Conservation (phyloP, 1,140 invertebrate genomes). For the Sipha flava region DNA sequence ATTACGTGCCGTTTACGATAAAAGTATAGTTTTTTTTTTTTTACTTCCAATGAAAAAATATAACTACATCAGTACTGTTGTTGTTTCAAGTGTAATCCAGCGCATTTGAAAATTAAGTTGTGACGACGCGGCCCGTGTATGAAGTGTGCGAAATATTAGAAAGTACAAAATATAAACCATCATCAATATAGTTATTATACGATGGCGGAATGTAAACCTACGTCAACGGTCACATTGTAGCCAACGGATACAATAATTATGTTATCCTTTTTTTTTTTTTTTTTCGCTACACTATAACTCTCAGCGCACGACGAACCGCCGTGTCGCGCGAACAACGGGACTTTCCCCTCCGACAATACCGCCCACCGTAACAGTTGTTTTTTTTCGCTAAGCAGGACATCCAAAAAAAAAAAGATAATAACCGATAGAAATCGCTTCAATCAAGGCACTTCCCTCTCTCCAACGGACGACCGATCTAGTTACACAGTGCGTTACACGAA, state of each 20-base stretch:
- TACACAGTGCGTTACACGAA: too few relatives aligned
- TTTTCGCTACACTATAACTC: not conserved
- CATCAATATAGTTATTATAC: not conserved
- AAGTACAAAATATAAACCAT: not conserved
- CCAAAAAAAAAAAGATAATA: not conserved
- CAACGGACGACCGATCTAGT: too few relatives aligned
- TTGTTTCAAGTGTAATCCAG: too few relatives aligned
- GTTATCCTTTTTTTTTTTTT: not conserved
- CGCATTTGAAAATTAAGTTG: too few relatives aligned
- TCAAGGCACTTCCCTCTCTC: not conserved
- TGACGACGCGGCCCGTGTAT: not conserved
- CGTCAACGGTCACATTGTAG: not conserved
- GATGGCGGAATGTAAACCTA: not conserved
- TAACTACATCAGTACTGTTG: not conserved
- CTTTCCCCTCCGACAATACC: not conserved
- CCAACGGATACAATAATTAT: conserved; percentile 23
- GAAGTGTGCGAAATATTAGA: not conserved
- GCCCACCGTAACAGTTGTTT: not conserved
- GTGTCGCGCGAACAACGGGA: conserved; percentile 5
- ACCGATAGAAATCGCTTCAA: not conserved
- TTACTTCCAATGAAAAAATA: not conserved
- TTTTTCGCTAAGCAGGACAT: not conserved
- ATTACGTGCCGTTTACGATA: not conserved
- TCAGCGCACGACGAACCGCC: not conserved
- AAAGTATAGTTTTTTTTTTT: too few relatives aligned